phyloP scores from a whole-genome alignment of 2,888 invertebrate species.

The Ormyrus rosae region DNA sequence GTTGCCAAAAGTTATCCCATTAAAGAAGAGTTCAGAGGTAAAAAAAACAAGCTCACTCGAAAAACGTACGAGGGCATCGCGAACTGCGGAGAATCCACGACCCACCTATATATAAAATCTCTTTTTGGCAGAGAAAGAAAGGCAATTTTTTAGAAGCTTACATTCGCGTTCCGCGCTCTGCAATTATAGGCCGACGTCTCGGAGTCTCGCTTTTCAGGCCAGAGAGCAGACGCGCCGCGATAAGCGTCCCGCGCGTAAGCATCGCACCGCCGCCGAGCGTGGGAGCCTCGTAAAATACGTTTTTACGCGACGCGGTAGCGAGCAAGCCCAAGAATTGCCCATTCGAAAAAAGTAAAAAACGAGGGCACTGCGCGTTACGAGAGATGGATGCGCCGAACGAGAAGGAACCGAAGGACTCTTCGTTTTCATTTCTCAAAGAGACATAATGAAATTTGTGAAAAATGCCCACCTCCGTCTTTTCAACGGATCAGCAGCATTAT shows the following conservation, averaged over 20 bases:
- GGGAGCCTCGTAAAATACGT: conserved; percentile 41
- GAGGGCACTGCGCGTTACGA: too few species aligned
- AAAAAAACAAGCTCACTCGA: too few species aligned
- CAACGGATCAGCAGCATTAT: too few species aligned
- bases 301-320: conserved; percentile 26
- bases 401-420: not conserved
- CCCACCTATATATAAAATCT: not conserved
- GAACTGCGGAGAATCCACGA: too few species aligned
- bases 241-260: not conserved
- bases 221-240: not conserved
- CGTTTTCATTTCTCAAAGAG: not conserved
- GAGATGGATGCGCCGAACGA: conserved; percentile 2
- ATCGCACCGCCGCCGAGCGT: conserved; percentile 3
- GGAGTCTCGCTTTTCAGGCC: not conserved
- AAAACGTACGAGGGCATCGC: too few species aligned
- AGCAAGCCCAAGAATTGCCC: conserved; percentile 11
- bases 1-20: too few species aligned
- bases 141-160: conserved; percentile 22
- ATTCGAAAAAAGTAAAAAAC: conserved; percentile 1
- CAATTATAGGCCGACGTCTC: conserved; percentile 27
- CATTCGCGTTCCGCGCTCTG: conserved; percentile 13
- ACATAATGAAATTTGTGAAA: too few species aligned
- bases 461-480: too few species aligned
- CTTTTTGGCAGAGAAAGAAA: conserved; percentile 11
- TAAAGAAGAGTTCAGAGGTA: too few species aligned